Evolutionary conservation across 2,888 invertebrate genomes (phyloP).

Genomic region (Mesodorylaimus sp.): DNA sequence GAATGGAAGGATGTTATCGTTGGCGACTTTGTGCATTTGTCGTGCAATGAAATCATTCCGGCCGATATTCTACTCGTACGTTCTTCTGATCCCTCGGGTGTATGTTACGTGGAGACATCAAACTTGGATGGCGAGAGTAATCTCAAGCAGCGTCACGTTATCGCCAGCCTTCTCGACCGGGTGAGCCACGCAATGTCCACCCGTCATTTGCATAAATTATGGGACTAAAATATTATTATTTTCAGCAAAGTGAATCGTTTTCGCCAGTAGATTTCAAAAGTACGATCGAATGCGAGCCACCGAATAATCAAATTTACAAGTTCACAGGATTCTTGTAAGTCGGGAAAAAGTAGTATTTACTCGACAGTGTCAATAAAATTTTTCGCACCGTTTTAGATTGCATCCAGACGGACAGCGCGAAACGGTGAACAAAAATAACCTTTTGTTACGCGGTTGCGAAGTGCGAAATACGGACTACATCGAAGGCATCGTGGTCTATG

Average conservation of each 20-base stretch:
- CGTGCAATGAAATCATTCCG: constrained; percentile 86
- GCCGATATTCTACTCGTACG: constrained; percentile 77
- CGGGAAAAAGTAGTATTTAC: not conserved
- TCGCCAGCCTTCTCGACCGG: constrained; percentile 31
- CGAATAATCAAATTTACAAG: constrained; percentile 82
- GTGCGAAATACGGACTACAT: constrained; percentile 89
- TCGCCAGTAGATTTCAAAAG: constrained; percentile 44
- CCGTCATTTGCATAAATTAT: too few relatives aligned
- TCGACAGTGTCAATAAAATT: not conserved
- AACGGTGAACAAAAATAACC: constrained; percentile 66
- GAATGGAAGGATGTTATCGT: constrained; percentile 77
- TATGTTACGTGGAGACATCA: constrained; percentile 83
- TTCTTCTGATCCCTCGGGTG: constrained; percentile 66
- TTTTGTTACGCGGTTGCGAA: constrained; percentile 74
- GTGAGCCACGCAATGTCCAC: not conserved
- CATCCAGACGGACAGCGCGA: constrained; percentile 45
- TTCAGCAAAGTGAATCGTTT: constrained; percentile 11
- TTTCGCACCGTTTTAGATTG: constrained; percentile 11
- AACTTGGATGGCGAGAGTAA: constrained; percentile 92
- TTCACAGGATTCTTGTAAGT: constrained; percentile 60
- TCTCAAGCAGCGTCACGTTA: constrained; percentile 71
- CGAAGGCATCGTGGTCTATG: constrained; percentile 89
- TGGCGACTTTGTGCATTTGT: constrained; percentile 80
- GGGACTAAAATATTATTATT: not conserved
- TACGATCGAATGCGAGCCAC: constrained; percentile 72